Conservation (phyloP, 2,888 invertebrate species). For the Bombyx huttoni region DNA sequence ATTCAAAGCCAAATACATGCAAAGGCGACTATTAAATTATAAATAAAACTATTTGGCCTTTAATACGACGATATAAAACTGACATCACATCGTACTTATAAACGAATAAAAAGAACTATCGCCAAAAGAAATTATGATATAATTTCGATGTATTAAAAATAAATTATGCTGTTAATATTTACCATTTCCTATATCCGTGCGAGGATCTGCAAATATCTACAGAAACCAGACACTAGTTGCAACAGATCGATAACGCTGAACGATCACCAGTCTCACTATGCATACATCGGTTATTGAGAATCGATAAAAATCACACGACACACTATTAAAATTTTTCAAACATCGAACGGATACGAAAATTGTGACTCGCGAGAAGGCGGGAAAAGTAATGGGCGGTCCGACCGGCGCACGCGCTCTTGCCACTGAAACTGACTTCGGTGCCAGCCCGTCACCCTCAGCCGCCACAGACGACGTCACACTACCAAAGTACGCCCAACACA, state of each 20-base stretch:
- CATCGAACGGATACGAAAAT: slow-evolving; percentile 15
- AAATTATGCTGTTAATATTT: slow-evolving; percentile 7
- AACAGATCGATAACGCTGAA: slow-evolving; percentile 12
- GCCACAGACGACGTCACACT: slow-evolving; percentile 22
- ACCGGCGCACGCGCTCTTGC: slow-evolving; percentile 53
- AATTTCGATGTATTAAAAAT: background rate
- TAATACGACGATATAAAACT: background rate
- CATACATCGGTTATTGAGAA: slow-evolving; percentile 19
- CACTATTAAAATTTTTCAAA: slow-evolving; percentile 11
- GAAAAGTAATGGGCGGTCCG: slow-evolving; percentile 40
- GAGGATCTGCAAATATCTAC: slow-evolving; percentile 18
- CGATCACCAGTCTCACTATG: slow-evolving; percentile 20
- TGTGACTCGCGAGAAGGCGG: slow-evolving; percentile 50
- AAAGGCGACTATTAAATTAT: background rate
- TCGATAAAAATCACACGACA: slow-evolving; percentile 15
- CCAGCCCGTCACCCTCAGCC: slow-evolving; percentile 16
- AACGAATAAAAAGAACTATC: background rate
- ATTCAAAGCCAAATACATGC: background rate
- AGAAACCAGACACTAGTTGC: slow-evolving; percentile 20
- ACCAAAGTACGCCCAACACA: slow-evolving; percentile 23
- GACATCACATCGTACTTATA: background rate
- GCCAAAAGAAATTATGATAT: background rate
- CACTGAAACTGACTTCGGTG: slow-evolving; percentile 43
- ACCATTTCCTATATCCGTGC: slow-evolving; percentile 22
- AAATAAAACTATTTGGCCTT: background rate